Conservation (phyloP, 2,113 vertebrate species). For the Oryzias melastigma region DNA sequence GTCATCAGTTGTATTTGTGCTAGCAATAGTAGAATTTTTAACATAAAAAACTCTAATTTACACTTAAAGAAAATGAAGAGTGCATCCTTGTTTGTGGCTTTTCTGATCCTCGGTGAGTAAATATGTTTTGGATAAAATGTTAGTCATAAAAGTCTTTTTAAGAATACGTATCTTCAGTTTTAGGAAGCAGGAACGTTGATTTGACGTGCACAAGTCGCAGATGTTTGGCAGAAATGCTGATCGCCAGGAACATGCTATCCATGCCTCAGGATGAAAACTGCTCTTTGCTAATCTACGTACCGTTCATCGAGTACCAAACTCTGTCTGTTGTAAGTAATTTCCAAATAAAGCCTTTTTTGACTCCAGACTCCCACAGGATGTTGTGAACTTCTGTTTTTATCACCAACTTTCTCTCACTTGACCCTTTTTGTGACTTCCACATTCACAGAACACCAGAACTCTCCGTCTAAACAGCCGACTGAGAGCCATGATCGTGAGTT, state of each 20-base stretch:
- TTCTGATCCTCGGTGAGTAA: constrained; percentile 40
- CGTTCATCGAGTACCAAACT: constrained; percentile 63
- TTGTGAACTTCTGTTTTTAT: too few species aligned
- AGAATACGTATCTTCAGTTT: constrained; percentile 1
- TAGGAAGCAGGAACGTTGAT: constrained; percentile 6
- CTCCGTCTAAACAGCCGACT: constrained; percentile 57
- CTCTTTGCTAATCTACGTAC: constrained; percentile 31
- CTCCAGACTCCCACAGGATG: too few species aligned
- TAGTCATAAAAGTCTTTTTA: too few species aligned
- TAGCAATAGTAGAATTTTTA: not conserved
- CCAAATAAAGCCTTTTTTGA: too few species aligned
- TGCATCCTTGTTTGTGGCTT: constrained; percentile 12
- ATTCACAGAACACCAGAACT: constrained; percentile 66
- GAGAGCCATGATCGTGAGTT: constrained; percentile 53
- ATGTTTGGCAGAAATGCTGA: constrained; percentile 64
- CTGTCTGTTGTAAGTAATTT: constrained; percentile 66
- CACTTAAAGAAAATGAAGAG: not conserved
- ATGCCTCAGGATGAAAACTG: constrained; percentile 67
- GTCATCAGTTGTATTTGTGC: not conserved
- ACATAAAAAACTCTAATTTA: not conserved
- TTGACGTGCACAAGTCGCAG: constrained; percentile 42
- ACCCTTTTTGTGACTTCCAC: not conserved
- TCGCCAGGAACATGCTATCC: constrained; percentile 21
- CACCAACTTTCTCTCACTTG: not conserved
- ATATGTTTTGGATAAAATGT: too few species aligned